phyloP scores from a whole-genome alignment of 1,140 invertebrate species.

The Pararge aegeria region DNA sequence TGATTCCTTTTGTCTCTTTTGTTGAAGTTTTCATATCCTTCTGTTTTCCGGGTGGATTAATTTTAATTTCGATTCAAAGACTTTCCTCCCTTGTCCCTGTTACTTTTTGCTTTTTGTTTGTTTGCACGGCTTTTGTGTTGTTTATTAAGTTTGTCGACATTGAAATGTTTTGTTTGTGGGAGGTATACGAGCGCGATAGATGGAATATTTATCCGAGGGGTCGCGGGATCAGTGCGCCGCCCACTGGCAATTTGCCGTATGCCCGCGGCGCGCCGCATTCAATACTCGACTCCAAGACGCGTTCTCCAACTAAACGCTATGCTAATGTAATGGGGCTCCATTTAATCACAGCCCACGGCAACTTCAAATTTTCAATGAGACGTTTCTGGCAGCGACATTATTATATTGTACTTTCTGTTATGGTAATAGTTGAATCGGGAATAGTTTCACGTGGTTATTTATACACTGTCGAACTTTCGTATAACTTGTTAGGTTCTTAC shows the following conservation, averaged over 20 bases:
- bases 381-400: conserved; percentile 44
- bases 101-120: conserved; percentile 33
- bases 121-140: conserved; percentile 31
- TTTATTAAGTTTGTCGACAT: conserved; percentile 35
- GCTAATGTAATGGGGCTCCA: conserved; percentile 73
- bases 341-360: conserved; percentile 70
- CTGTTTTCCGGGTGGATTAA: conserved; percentile 67
- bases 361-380: conserved; percentile 73
- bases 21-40: conserved; percentile 66
- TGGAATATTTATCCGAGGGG: conserved; percentile 65
- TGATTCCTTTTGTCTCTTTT: conserved; percentile 65
- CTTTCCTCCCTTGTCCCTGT: neutral
- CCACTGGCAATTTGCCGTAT: conserved; percentile 65
- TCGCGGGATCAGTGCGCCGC: conserved; percentile 68
- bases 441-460: neutral
- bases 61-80: conserved; percentile 70
- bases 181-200: conserved; percentile 42
- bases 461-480: neutral
- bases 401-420: conserved; percentile 8
- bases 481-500: neutral
- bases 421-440: conserved; percentile 5
- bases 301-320: conserved; percentile 73
- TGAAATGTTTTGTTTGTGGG: conserved; percentile 41
- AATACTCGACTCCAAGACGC: conserved; percentile 49
- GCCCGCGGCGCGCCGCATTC: conserved; percentile 46